phyloP scores from a whole-genome alignment of 2,888 invertebrate species.

The Mesorhabditis belari region DNA sequence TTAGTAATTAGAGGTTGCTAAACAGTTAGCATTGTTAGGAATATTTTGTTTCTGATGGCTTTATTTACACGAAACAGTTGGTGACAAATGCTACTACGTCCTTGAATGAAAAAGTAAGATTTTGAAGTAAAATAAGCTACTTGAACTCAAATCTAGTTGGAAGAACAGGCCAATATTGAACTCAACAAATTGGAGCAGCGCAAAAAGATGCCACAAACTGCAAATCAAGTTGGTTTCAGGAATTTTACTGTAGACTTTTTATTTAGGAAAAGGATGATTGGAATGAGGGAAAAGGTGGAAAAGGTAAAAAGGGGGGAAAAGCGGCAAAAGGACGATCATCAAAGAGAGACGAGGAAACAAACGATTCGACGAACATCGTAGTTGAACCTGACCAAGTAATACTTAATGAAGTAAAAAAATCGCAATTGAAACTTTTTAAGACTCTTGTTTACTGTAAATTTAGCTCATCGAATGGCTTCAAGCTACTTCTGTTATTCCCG shows the following conservation, averaged over 20 bases:
- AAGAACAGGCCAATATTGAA: neutral
- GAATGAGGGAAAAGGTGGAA: neutral
- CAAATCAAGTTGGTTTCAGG: neutral
- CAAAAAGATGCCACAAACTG: neutral
- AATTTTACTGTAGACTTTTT: neutral
- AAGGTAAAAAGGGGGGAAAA: neutral
- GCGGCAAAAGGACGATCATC: neutral
- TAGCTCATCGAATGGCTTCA: slow-evolving; percentile 16
- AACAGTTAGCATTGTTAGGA: neutral
- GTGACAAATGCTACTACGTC: neutral
- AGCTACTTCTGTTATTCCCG: slow-evolving; percentile 13
- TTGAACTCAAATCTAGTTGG: neutral
- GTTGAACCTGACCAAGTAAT: too few species aligned
- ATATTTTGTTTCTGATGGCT: neutral
- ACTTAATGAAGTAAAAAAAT: too few species aligned
- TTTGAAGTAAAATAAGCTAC: neutral
- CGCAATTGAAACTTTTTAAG: too few species aligned
- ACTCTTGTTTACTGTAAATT: too few species aligned
- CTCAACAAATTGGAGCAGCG: neutral
- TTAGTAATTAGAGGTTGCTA: too few species aligned
- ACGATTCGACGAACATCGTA: too few species aligned
- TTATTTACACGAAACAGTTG: neutral
- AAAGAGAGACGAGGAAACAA: neutral
- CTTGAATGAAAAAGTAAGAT: neutral
- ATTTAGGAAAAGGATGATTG: neutral